Evolutionary conservation across 2,113 vertebrate genomes (phyloP).

Genomic region (Saguinus imperator): DNA sequence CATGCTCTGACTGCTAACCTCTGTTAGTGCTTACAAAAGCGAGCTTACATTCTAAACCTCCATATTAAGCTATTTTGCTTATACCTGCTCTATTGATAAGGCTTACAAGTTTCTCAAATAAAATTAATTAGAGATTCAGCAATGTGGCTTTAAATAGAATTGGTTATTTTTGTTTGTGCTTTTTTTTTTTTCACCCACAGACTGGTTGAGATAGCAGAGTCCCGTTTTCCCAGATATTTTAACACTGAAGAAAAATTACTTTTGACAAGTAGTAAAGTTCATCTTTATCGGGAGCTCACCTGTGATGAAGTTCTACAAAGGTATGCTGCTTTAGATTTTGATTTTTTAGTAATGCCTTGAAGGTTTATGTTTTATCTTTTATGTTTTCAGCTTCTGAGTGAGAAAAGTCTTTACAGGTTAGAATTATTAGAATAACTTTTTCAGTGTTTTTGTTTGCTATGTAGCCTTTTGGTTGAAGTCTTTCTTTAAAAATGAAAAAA

Average conservation of each 20-base stretch:
- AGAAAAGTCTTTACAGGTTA: neutral
- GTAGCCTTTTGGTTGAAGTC: neutral
- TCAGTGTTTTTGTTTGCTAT: neutral
- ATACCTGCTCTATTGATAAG: neutral
- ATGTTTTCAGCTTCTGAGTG: constrained; percentile 27
- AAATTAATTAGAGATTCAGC: neutral
- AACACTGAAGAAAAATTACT: constrained; percentile 84
- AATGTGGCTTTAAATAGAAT: neutral
- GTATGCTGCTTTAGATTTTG: constrained; percentile 74
- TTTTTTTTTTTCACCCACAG: constrained; percentile 64
- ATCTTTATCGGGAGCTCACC: constrained; percentile 88
- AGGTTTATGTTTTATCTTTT: neutral
- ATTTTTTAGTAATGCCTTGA: constrained; percentile 41
- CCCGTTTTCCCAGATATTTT: constrained; percentile 87
- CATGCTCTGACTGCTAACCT: neutral
- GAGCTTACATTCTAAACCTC: neutral
- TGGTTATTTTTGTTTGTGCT: neutral
- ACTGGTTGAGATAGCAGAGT: constrained; percentile 88
- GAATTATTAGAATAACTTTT: constrained; percentile 28
- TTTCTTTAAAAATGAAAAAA: constrained; percentile 47
- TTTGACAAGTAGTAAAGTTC: constrained; percentile 84
- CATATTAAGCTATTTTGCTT: neutral
- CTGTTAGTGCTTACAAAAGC: neutral
- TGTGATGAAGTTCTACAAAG: constrained; percentile 87
- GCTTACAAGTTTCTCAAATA: neutral